Evolutionary conservation across 2,888 invertebrate species (phyloP).

Genomic region (Aricia artaxerxes): DNA sequence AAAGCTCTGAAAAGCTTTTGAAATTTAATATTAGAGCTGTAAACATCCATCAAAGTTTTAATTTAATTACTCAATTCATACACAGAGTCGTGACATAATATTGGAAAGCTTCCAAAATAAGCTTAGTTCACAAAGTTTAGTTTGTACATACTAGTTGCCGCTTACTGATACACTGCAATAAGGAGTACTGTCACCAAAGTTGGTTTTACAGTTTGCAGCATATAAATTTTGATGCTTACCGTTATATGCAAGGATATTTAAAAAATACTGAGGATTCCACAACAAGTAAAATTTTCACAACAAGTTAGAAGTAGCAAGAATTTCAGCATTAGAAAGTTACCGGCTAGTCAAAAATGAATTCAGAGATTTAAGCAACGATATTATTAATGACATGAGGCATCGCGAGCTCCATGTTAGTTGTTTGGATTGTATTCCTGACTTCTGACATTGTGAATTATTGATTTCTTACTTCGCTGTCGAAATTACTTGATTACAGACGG

Average conservation of each 20-base stretch:
- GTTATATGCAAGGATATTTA: not conserved
- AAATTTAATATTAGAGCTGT: conserved; percentile 12
- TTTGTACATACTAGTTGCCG: not conserved
- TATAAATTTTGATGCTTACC: not conserved
- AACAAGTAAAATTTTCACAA: too few species aligned
- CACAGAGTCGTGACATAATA: conserved; percentile 18
- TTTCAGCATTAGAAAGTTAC: too few species aligned
- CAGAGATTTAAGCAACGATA: too few species aligned
- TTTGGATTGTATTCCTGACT: too few species aligned
- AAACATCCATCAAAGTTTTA: conserved; percentile 20
- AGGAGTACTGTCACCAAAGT: not conserved
- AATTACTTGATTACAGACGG: too few species aligned
- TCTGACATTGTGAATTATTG: too few species aligned
- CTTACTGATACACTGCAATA: conserved; percentile 5
- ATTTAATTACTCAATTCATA: conserved; percentile 22
- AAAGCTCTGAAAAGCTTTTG: conserved; percentile 7
- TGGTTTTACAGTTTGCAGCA: not conserved
- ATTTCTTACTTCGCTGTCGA: too few species aligned
- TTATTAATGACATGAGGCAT: too few species aligned
- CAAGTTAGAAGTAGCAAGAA: too few species aligned
- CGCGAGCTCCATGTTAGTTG: too few species aligned
- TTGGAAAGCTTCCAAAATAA: conserved; percentile 24
- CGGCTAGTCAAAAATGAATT: too few species aligned
- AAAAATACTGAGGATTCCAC: too few species aligned
- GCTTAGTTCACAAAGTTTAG: not conserved